phyloP scores from a whole-genome alignment of 1,140 invertebrate genomes.

The Brachionus koreanus region DNA sequence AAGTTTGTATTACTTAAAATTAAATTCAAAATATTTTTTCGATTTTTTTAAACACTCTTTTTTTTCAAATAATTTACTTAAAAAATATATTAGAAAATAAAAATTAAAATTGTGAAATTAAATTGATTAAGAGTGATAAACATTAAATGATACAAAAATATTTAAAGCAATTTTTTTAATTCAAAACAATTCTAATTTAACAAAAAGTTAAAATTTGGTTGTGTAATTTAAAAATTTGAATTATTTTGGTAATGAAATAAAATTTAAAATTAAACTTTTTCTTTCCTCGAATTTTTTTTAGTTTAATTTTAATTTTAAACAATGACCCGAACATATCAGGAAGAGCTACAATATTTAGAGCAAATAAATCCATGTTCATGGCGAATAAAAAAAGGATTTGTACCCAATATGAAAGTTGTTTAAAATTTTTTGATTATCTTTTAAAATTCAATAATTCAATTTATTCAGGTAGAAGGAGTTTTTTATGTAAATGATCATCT shows the following conservation, averaged over 20 bases:
- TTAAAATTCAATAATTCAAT: slow-evolving; percentile 46
- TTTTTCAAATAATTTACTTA: no score
- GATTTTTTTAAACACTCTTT: no score
- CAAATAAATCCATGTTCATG: slow-evolving; percentile 78
- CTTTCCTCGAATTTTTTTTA: background rate
- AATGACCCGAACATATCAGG: slow-evolving; percentile 73
- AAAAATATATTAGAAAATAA: no score
- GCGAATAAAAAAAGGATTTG: slow-evolving; percentile 97
- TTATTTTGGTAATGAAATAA: background rate
- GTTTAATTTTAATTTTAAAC: background rate
- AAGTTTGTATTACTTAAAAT: no score
- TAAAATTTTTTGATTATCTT: slow-evolving; percentile 53
- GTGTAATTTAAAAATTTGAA: background rate
- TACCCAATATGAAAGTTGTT: slow-evolving; percentile 91
- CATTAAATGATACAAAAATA: no score
- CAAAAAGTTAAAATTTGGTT: background rate
- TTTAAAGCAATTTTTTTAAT: no score
- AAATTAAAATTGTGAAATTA: no score
- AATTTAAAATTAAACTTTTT: background rate
- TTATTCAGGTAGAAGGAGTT: slow-evolving; percentile 80
- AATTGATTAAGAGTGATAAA: no score
- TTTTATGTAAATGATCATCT: slow-evolving; percentile 93
- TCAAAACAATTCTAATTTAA: background rate
- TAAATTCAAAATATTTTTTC: no score
- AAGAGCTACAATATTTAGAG: slow-evolving; percentile 88